phyloP scores from a whole-genome alignment of 2,888 invertebrate genomes.

The Mantis religiosa region DNA sequence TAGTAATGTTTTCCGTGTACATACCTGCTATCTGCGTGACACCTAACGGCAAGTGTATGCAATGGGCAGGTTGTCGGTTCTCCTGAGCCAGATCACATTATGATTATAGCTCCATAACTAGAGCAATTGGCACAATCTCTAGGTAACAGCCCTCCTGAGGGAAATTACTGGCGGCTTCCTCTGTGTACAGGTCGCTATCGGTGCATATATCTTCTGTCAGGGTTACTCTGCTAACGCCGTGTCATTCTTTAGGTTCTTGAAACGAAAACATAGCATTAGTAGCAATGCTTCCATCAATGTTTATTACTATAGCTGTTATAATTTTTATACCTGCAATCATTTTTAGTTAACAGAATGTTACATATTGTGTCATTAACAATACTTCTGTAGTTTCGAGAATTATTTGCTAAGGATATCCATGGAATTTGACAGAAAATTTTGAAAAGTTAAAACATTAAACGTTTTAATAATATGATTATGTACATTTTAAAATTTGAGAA shows the following conservation, averaged over 20 bases:
- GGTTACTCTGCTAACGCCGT: background rate
- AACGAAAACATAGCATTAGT: too few relatives aligned
- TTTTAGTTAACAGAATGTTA: too few relatives aligned
- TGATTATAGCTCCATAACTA: constrained; percentile 1
- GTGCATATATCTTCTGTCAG: background rate
- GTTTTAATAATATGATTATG: too few relatives aligned
- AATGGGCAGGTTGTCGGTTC: background rate
- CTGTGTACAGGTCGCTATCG: background rate
- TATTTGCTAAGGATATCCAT: too few relatives aligned
- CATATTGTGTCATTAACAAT: too few relatives aligned
- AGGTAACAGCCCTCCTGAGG: background rate
- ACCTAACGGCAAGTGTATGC: background rate
- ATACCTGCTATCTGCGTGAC: background rate
- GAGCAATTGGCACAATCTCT: background rate
- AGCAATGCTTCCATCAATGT: too few relatives aligned
- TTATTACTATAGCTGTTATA: too few relatives aligned
- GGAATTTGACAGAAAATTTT: too few relatives aligned
- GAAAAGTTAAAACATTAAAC: too few relatives aligned
- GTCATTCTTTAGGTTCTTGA: background rate
- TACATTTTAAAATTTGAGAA: too few relatives aligned
- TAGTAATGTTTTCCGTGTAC: background rate
- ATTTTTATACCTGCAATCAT: too few relatives aligned
- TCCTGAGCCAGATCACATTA: background rate
- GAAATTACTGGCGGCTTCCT: background rate
- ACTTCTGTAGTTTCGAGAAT: too few relatives aligned